Evolutionary conservation across 2,888 invertebrate genomes (phyloP), one percentile per base, ranked within the genome.

Genomic region (Caenorhabditis zanzibari): DNA sequence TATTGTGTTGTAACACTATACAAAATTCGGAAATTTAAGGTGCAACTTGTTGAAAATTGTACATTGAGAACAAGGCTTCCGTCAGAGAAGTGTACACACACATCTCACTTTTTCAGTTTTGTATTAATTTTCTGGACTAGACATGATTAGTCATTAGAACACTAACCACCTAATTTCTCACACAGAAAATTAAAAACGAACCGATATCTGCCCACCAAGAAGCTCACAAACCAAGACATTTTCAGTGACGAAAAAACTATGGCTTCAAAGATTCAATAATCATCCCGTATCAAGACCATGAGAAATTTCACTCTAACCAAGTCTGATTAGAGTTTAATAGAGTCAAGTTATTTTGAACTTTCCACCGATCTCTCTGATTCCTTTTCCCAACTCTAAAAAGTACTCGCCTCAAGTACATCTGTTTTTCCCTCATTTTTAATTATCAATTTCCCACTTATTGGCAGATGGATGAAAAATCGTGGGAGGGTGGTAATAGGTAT

Each of bases 401-500:
- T 41, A 41, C 38, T 12, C 12, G 26, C 1, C 16, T 41, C 24
- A 9, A 44, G 4, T 22, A 49, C 66, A 66, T 66, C 66, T 66
- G 66, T 14, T 22, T 24, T 14, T 22, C 12, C 12, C 14, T 6
- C 22, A 14, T 12, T 3, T 35, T 66, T 66, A 49, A 52, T 66
- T 52, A 52, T 52, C 19, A 28, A 14, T 52, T 52, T 66, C 52
- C 22, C 52, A 66, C 35, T 66, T 52, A 32, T 52, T 52, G n/a
- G 1, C 64, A 66, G 26, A 44, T 58, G 56, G 56, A 24, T n/a
- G 12, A 22, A 12, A 32, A 28, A n/a, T 28, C 1, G 12, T 7
- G 19, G 1, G 32, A 19, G 12, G 54, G 14, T 6, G 2, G 35
- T 19, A 22, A 16, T 28, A 28, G 16, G 4, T 10, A 5, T 28